These are phyloP conservation scores for Sciurus niger DNA, from an alignment of 2,113 vertebrate genomes.

Conservation along the genomic window DNA sequence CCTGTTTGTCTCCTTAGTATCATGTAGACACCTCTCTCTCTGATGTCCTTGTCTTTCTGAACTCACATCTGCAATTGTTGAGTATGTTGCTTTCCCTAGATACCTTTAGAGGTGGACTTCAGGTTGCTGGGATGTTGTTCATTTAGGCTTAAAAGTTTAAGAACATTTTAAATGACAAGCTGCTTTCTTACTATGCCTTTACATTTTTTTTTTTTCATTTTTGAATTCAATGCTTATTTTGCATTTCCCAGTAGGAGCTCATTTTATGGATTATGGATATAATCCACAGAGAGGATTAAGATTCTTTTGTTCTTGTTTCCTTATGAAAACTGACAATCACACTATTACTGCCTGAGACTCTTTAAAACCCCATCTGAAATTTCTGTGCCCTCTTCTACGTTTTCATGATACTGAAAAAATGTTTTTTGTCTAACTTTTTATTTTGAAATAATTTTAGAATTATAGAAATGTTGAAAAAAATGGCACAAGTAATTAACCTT, in stretches of 20 bases:
- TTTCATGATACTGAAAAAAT: neutral
- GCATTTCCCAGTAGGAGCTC: neutral
- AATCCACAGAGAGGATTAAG: neutral
- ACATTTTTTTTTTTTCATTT: neutral
- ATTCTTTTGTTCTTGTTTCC: neutral
- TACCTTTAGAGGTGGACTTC: neutral
- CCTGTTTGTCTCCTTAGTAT: neutral
- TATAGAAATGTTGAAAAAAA: neutral
- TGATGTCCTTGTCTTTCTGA: neutral
- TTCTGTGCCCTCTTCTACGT: neutral
- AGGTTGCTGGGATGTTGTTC: neutral
- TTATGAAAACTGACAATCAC: neutral
- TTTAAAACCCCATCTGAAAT: neutral
- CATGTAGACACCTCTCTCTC: neutral
- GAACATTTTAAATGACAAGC: neutral
- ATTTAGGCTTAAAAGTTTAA: slow-evolving; percentile 30
- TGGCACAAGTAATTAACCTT: neutral
- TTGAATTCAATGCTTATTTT: slow-evolving; percentile 49
- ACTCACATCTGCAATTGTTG: neutral
- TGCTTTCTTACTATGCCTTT: neutral
- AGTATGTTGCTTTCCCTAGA: neutral
- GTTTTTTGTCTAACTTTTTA: slow-evolving; percentile 41
- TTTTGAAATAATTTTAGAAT: slow-evolving; percentile 54
- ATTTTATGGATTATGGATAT: neutral
- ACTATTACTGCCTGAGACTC: neutral